Percentiles rank a stretch among this genome's conserved stretches.
phyloP scores from a whole-genome alignment of 2,797 vertebrate species.

The Scyliorhinus canicula region DNA sequence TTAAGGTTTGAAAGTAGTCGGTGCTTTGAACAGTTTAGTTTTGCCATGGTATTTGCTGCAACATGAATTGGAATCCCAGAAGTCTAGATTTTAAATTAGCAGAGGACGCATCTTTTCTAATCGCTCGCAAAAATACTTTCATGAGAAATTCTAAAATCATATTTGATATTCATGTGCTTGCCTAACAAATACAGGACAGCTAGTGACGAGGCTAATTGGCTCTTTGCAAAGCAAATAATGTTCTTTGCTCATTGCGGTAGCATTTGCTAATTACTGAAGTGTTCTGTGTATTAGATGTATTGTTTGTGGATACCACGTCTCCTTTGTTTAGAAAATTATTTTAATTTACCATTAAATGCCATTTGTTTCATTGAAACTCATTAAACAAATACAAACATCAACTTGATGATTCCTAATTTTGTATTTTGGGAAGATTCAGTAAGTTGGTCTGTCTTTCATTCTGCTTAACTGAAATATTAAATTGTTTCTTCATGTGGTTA shows the following conservation, averaged over 20 bases:
- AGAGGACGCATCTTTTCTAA: not conserved
- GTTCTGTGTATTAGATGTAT: conserved; percentile 33
- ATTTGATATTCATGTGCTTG: conserved; percentile 8
- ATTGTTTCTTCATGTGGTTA: not conserved
- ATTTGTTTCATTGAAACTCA: conserved; percentile 33
- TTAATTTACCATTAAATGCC: conserved; percentile 18
- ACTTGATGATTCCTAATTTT: conserved; percentile 18
- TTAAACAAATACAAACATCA: conserved; percentile 30
- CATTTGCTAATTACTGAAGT: conserved; percentile 27
- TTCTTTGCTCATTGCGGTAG: not conserved
- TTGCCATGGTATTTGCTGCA: not conserved
- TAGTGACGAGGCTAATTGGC: not conserved
- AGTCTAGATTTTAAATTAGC: conserved; percentile 3
- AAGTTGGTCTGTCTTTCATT: not conserved
- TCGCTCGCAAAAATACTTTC: not conserved
- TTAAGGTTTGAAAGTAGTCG: conserved; percentile 6
- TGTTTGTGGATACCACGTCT: conserved; percentile 21
- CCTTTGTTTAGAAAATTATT: conserved; percentile 32
- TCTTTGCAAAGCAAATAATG: conserved; percentile 2
- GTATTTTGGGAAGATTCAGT: not conserved
- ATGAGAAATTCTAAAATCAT: not conserved
- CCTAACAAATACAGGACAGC: not conserved
- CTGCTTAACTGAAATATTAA: not conserved
- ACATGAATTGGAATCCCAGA: conserved; percentile 2
- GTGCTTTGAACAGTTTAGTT: conserved; percentile 21